Evolutionary conservation across 2,113 vertebrate species (phyloP), one percentile per base, ranked within the genome.

Genomic region (Semicossyphus pulcher): DNA sequence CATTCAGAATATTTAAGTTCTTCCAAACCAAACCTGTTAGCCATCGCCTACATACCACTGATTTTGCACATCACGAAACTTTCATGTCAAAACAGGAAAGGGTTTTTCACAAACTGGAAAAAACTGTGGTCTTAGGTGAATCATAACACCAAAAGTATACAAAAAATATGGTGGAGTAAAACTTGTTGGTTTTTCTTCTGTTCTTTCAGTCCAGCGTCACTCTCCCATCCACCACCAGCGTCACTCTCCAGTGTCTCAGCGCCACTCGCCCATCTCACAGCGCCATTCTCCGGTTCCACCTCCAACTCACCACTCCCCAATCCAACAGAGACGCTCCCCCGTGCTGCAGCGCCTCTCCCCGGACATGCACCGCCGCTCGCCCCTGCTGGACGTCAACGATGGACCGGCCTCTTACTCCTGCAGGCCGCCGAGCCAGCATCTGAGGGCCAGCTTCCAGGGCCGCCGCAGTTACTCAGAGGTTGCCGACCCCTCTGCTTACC

Each of bases 391-490:
- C 32, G 89, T 96, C 77, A 89, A 84, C 41, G 18, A 94, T 14
- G 92, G 94, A 3, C 97, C 96, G 10, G 92, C 95, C 48, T 94
- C 89, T 20, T 98, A 97, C 59, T 91, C 96, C 75, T 93, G 92
- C 88, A 95, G 97, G 48, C 96, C 96, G 0, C 88, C 96, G 23
- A 95, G 93, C 73, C 96, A 97, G 53, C 96, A 97, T 88, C 93
- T 95, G 83, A 94, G 97, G 60, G 97, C 97, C 26, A 96, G 95
- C 72, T 99, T 99, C 93, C 97, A 98, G 76, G 96, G 97, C 8
- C 96, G 97, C 0, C 95, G 97, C 56, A 98, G 97, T 80, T 98
- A 99, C 91, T 99, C 97, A 0, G 97, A 99, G 92, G 94, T 97
- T 44, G 94, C 93, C 0, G 96, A 97, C 89, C 95, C 95, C 11